Base-by-base conservation (phyloP, 1,140 invertebrate species). In the Trissolcus basalis region DNA sequence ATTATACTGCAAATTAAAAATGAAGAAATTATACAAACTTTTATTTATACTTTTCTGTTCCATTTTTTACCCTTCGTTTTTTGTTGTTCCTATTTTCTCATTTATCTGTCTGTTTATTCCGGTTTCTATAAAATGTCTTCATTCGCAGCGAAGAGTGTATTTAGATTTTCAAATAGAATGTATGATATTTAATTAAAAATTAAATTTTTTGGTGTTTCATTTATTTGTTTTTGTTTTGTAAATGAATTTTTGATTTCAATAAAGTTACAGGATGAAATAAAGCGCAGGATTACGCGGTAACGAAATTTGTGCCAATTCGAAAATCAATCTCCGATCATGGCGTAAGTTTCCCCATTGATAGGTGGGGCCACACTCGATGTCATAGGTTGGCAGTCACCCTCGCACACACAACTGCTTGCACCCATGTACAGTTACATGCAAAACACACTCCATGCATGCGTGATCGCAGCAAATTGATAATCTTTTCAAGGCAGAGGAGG, bases 391-490 rank as follows among this genome's bases (percentile, higher is more conserved):
- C 78, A 79, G 74, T 74, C 78, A 77, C 75, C 68, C 70, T 55
- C 70, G 48, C 69, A 77, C 19, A 1, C 76, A 80, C 80, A 80
- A 73, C 60, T 63, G 50, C 61, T 47, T 56, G 15, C 14, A 56
- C 56, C 67, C 67, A 67, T 61, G 63, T 67, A 67, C 6, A 61
- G 3, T 61, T 54, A 68, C 71, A 74, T 58, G 59, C 53, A 53
- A 13, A 63, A 54, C 44, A 49, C 6, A 27, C 33, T 44, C 6
- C 50, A 12, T 56, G 56, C 70, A 67, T 56, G 61, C 61, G 63
- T 80, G 80, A 80, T 80, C 79, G 79, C 71, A 83, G 76, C 74
- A 83, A 83, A 84, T 84, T 85, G 82, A 84, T 85, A 85, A 85
- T 85, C 81, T 83, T 81, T 75, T 67, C 44, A 35, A 54, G 11